These are phyloP conservation scores for Oophaga sylvatica DNA, from an alignment of 2,797 vertebrate genomes.

Conservation along the genomic window DNA sequence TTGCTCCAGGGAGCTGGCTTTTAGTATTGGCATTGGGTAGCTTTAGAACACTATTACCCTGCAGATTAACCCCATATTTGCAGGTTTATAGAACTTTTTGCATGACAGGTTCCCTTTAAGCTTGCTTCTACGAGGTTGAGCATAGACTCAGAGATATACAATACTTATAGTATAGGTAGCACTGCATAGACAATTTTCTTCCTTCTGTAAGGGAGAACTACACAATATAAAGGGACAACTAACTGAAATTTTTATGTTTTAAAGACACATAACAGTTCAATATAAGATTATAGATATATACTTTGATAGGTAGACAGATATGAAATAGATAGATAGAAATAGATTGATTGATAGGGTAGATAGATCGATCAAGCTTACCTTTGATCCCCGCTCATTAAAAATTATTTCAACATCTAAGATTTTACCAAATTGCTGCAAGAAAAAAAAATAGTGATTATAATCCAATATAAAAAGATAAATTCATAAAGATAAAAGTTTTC, in stretches of 20 bases:
- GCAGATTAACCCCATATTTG: no score
- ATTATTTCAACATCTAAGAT: conserved; percentile 99
- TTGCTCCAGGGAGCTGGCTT: no score
- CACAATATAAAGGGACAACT: not conserved
- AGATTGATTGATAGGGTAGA: not conserved
- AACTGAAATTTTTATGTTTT: not conserved
- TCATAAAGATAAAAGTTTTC: not conserved
- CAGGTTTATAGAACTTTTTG: no score
- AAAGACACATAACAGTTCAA: not conserved
- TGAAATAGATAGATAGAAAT: no score
- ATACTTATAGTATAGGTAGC: not conserved
- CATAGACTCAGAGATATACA: no score
- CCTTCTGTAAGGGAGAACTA: not conserved
- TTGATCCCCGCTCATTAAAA: conserved; percentile 96
- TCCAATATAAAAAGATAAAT: not conserved
- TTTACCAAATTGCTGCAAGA: conserved; percentile 98
- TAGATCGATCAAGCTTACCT: conserved; percentile 78
- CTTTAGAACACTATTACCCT: no score
- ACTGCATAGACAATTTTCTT: not conserved
- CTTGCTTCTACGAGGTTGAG: no score
- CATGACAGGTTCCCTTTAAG: no score
- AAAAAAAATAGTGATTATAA: conserved; percentile 70
- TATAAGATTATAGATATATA: not conserved
- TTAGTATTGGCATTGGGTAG: no score
- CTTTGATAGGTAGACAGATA: not conserved